A percentile compares a stretch with the other conserved stretches of the same genome.
Evolutionary conservation across 2,888 invertebrate species (phyloP).

Genomic region (Drosophila pegasa): DNA sequence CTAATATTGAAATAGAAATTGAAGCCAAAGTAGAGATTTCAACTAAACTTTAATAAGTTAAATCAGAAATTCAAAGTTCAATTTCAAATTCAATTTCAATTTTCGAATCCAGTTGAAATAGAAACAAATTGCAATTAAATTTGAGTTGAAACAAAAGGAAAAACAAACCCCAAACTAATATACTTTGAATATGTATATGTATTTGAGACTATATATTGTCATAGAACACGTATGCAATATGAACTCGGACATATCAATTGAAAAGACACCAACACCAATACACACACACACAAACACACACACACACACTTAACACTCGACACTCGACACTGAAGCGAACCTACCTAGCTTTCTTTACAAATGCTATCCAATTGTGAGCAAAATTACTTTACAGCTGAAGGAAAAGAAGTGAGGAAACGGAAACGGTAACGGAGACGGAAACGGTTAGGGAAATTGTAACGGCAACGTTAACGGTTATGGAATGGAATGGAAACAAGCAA

Average conservation of each 20-base stretch:
- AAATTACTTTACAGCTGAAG: slow-evolving; percentile 69
- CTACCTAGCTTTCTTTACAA: slow-evolving; percentile 80
- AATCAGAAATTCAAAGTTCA: too few relatives aligned
- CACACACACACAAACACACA: slow-evolving; percentile 25
- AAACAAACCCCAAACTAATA: slow-evolving; percentile 52
- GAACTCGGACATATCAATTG: slow-evolving; percentile 78
- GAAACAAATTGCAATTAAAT: slow-evolving; percentile 35
- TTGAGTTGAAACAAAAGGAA: slow-evolving; percentile 21
- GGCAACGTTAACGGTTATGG: slow-evolving; percentile 26
- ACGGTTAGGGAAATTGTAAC: slow-evolving; percentile 12
- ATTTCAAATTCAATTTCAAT: neutral
- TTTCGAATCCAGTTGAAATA: too few relatives aligned
- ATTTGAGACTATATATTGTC: slow-evolving; percentile 78
- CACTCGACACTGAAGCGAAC: slow-evolving; percentile 72
- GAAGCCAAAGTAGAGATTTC: too few relatives aligned
- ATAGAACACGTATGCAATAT: slow-evolving; percentile 61
- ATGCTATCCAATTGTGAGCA: slow-evolving; percentile 69
- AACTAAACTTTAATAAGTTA: too few relatives aligned
- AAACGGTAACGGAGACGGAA: slow-evolving; percentile 24
- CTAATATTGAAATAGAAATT: too few relatives aligned
- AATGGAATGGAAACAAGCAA: slow-evolving; percentile 52
- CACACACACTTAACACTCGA: slow-evolving; percentile 24
- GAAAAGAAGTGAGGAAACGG: slow-evolving; percentile 3
- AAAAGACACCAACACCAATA: slow-evolving; percentile 62
- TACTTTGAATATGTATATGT: slow-evolving; percentile 75